These are phyloP conservation scores for Coluber constrictor DNA, from an alignment of 2,797 vertebrate genomes.

Conservation along the genomic window DNA sequence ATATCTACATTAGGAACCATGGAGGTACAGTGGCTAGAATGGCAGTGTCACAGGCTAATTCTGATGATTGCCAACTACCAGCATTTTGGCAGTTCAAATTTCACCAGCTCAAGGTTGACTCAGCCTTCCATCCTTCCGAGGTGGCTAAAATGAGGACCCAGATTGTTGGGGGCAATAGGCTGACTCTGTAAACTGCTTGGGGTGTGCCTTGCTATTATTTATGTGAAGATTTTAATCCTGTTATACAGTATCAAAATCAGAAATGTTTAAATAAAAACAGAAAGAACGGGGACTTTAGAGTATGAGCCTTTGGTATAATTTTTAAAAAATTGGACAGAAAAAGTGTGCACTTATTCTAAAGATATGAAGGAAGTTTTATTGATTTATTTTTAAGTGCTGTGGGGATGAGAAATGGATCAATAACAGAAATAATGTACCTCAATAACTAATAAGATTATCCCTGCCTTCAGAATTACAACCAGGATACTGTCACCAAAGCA, in stretches of 20 bases:
- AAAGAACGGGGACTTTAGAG: neutral
- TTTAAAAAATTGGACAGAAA: neutral
- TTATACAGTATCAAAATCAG: neutral
- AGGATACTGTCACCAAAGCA: no score
- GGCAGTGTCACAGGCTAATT: no score
- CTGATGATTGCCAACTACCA: no score
- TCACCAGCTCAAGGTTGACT: no score
- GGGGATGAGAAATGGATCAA: neutral
- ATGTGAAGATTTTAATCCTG: neutral
- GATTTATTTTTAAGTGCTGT: neutral
- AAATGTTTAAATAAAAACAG: neutral
- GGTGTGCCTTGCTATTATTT: neutral
- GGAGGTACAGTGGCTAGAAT: no score
- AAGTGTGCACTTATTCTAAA: neutral
- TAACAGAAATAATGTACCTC: neutral
- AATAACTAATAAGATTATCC: neutral
- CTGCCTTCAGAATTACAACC: neutral
- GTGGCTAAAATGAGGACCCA: no score
- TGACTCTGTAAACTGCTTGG: no score
- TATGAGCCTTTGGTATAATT: neutral
- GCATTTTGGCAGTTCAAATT: no score
- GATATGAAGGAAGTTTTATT: neutral
- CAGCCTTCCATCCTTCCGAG: no score
- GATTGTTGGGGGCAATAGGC: no score
- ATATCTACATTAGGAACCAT: neutral